Base-by-base conservation (phyloP, 2,113 vertebrate genomes). In the Tautogolabrus adspersus region DNA sequence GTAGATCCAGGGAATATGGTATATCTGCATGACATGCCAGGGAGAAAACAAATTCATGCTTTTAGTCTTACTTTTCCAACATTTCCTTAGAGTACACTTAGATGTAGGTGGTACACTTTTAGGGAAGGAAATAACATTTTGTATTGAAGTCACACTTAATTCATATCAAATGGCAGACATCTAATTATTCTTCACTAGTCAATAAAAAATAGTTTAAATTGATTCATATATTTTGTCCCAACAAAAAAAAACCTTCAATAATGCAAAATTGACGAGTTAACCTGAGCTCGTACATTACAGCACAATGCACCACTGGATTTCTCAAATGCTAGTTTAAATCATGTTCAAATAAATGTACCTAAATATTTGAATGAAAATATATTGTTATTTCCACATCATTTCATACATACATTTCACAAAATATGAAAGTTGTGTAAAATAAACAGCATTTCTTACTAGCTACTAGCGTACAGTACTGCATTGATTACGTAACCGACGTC, bases 1-100 rank as follows among this genome's bases (percentile, higher is more conserved):
- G 71, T 79, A 80, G 37, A 92, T 81, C 91, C 86, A 92, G 18
- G 91, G 90, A n/a, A 90, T 37, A 13, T 85, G 82, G 69, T 81
- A 82, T 5, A 91, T 80, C 91, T 93, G 74, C 11, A 75, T 10
- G 44, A 3, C 11, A 51, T 81, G 5, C 6, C 19, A 55, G 47
- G 19, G 10, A 16, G 4, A 26, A 37, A 57, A 74, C 5, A 1
- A 4, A 26, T 23, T 30, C 11, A 55, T 10, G 9, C 3, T 52
- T 13, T 15, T 8, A 52, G 23, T 51, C 59, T 37, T 49, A 23
- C 13, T 19, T 19, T 49, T 30, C 15, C 18, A 26, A 26, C 0
- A 26, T 72, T 59, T 30, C 1, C 2, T 10, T 64, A 51, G 19
- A 18, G 44, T 15, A 15, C 55, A 22, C 26, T 26, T 13, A 30